phyloP scores from a whole-genome alignment of 2,888 invertebrate species.

The Andrena flavipes region DNA sequence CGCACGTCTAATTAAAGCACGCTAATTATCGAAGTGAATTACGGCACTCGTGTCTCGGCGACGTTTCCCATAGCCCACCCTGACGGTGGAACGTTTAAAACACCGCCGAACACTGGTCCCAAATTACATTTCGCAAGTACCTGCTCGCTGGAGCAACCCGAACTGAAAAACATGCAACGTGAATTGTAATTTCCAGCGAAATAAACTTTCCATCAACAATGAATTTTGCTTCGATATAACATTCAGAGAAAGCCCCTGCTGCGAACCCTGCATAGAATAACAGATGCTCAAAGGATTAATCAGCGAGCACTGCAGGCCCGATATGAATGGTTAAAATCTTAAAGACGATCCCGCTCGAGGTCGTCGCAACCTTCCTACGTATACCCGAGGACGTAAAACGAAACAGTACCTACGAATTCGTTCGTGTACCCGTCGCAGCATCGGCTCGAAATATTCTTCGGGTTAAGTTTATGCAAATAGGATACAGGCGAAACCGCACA shows the following conservation, averaged over 20 bases:
- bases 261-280: neutral
- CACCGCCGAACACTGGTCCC: neutral
- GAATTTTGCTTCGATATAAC: neutral
- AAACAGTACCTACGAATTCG: constrained; percentile 24
- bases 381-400: neutral
- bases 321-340: no score
- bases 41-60: constrained; percentile 53
- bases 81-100: constrained; percentile 28
- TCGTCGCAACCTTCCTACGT: neutral
- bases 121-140: neutral
- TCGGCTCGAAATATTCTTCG: constrained; percentile 18
- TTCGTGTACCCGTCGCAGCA: neutral
- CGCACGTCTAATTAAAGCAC: constrained; percentile 69
- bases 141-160: neutral
- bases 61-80: constrained; percentile 20
- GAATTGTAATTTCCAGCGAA: neutral
- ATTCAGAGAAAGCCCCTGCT: no score
- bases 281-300: neutral
- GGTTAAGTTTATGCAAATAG: constrained; percentile 53
- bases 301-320: neutral
- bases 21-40: constrained; percentile 71
- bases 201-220: neutral
- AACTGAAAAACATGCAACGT: neutral
- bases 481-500: constrained; percentile 3
- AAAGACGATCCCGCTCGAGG: no score